Conservation (phyloP, 2,113 vertebrate species). For the Tupaia tana region DNA sequence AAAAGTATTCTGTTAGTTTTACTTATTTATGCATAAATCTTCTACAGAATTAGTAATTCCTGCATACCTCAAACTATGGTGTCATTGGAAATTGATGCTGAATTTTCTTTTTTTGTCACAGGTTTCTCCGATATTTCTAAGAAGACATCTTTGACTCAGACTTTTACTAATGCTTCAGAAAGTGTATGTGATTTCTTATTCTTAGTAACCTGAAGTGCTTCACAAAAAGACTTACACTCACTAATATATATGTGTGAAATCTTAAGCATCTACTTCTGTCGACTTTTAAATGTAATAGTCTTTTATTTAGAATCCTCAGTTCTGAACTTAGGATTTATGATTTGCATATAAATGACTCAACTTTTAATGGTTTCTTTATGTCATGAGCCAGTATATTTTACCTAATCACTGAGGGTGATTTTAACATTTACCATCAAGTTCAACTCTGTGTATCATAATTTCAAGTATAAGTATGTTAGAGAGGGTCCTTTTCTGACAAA, state of each 20-base stretch:
- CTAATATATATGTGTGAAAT: constrained; percentile 5
- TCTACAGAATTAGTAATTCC: neutral
- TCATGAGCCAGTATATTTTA: neutral
- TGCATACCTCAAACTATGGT: neutral
- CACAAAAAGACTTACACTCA: neutral
- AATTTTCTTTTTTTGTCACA: neutral
- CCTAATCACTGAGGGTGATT: neutral
- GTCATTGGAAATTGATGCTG: neutral
- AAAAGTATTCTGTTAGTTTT: neutral
- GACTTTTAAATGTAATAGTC: neutral
- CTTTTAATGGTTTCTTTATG: neutral
- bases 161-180: neutral
- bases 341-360: neutral
- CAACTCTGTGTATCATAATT: neutral
- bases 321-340: neutral
- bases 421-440: neutral
- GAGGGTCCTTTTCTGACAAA: neutral
- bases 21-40: neutral
- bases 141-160: neutral
- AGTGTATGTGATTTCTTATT: neutral
- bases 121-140: neutral
- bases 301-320: neutral
- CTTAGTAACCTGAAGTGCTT: neutral
- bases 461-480: neutral
- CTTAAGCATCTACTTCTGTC: neutral